phyloP scores from a whole-genome alignment of 2,797 vertebrate genomes.

The Rhincodon typus region DNA sequence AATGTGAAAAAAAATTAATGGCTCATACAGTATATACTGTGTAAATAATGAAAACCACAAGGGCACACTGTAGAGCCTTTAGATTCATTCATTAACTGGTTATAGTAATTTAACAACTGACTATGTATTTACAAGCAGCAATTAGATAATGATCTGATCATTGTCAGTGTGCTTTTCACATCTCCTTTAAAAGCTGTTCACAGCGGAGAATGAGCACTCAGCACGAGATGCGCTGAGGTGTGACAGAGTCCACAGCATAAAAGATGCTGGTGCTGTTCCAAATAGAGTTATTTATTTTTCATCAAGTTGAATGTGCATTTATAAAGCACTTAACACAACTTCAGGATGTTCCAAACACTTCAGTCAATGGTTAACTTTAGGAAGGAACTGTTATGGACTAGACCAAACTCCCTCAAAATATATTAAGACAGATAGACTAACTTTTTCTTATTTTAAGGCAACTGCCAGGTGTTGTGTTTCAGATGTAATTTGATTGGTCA shows the following conservation, averaged over 20 bases:
- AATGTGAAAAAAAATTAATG: not conserved
- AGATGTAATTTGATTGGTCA: no score
- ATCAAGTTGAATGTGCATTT: not conserved
- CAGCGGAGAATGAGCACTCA: not conserved
- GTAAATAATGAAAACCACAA: constrained; percentile 22
- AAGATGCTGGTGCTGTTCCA: not conserved
- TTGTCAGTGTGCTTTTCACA: not conserved
- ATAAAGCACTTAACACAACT: not conserved
- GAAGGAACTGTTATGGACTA: not conserved
- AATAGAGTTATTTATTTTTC: constrained; percentile 2
- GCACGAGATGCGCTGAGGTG: not conserved
- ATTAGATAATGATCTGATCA: not conserved
- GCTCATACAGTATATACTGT: not conserved
- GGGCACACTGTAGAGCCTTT: not conserved
- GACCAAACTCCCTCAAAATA: not conserved
- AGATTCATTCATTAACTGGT: not conserved
- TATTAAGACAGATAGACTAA: no score
- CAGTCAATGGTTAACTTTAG: not conserved
- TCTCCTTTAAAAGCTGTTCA: not conserved
- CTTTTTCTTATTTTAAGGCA: no score
- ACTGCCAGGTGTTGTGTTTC: no score
- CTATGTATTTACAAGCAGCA: not conserved
- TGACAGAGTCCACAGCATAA: not conserved
- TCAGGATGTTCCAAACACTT: not conserved
- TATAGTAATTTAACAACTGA: constrained; percentile 18